phyloP scores from a whole-genome alignment of 2,888 invertebrate genomes.

The Merodon equestris region DNA sequence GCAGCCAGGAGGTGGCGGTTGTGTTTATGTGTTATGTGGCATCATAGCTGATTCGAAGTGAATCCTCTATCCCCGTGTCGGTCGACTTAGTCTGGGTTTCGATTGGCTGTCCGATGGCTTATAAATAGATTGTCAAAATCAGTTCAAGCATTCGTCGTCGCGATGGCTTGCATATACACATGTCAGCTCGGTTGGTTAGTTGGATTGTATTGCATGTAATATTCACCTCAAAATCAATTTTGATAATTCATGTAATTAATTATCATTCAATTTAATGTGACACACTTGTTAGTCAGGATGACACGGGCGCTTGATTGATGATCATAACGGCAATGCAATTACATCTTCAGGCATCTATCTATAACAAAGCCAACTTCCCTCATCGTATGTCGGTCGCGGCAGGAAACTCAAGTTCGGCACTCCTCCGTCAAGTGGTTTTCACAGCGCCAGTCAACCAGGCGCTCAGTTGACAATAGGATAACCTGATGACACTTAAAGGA shows the following conservation, averaged over 20 bases:
- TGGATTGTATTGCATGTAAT: constrained; percentile 12
- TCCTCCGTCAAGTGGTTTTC: constrained; percentile 35
- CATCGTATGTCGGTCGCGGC: too few species aligned
- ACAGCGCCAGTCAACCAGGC: too few species aligned
- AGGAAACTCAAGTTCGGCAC: constrained; percentile 17
- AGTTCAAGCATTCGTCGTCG: constrained; percentile 34
- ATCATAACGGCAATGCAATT: constrained; percentile 8
- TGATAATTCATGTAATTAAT: constrained; percentile 65
- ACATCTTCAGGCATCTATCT: background rate
- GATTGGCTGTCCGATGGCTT: constrained; percentile 11
- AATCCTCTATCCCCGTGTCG: constrained; percentile 22
- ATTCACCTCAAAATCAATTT: constrained; percentile 59
- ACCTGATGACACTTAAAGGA: constrained; percentile 53
- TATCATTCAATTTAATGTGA: constrained; percentile 54
- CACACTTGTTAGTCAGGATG: constrained; percentile 38
- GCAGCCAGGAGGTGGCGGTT: constrained; percentile 9
- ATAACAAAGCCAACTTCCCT: background rate
- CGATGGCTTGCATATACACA: constrained; percentile 29
- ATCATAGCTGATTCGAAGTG: constrained; percentile 58
- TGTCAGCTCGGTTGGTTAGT: background rate
- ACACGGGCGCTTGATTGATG: constrained; percentile 40
- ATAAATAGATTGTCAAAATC: constrained; percentile 55
- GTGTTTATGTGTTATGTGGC: constrained; percentile 37
- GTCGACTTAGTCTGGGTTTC: background rate
- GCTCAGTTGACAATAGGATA: too few species aligned